phyloP scores from a whole-genome alignment of 1,140 invertebrate species.

The Drosophila repleta region DNA sequence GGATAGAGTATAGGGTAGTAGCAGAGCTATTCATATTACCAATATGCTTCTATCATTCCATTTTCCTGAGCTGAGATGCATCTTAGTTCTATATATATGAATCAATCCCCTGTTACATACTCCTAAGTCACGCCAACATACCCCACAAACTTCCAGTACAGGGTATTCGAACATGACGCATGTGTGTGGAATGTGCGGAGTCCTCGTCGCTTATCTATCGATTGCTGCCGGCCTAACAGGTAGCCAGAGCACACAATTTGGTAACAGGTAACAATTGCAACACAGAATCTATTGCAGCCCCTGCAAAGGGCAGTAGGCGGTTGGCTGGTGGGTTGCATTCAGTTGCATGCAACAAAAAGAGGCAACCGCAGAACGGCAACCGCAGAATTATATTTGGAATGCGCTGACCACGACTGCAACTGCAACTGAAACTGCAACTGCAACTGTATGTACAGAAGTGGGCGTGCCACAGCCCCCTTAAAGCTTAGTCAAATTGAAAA shows the following conservation, averaged over 20 bases:
- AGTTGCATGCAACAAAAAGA: conserved; percentile 36
- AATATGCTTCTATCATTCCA: too few relatives aligned
- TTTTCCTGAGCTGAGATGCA: too few relatives aligned
- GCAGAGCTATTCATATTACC: too few relatives aligned
- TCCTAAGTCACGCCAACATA: neutral
- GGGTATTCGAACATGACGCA: conserved; percentile 50
- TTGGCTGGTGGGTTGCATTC: neutral
- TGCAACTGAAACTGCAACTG: conserved; percentile 1
- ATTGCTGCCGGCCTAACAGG: conserved; percentile 32
- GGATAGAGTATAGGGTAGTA: too few relatives aligned
- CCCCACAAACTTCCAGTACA: neutral
- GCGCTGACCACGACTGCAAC: conserved; percentile 29
- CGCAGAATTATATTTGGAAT: conserved; percentile 73
- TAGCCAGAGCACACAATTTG: conserved; percentile 20
- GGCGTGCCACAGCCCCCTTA: conserved; percentile 14
- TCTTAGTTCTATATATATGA: too few relatives aligned
- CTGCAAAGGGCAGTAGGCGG: neutral
- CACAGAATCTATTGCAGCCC: neutral
- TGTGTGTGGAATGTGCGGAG: conserved; percentile 44
- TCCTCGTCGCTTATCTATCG: conserved; percentile 18
- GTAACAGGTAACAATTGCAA: conserved; percentile 15
- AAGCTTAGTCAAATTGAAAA: conserved; percentile 16
- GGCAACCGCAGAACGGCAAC: conserved; percentile 60
- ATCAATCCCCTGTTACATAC: too few relatives aligned
- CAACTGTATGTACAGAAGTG: neutral